Base-by-base conservation (phyloP, 2,888 invertebrate genomes). In the Meliscaeva auricollis region DNA sequence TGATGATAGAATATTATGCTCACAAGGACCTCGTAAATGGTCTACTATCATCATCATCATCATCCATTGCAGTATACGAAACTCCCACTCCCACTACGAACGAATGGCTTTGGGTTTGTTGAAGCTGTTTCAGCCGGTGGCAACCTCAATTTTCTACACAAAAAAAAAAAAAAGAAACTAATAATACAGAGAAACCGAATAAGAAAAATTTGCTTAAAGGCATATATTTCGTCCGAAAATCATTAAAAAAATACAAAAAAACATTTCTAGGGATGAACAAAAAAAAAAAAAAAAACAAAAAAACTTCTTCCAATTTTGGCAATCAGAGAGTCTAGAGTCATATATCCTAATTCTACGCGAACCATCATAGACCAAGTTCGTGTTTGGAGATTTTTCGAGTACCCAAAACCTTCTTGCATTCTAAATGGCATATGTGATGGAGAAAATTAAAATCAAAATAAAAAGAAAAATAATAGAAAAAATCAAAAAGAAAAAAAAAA, bases 141-240 rank as follows among this genome's bases (percentile, higher is more conserved):
- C 78, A 83, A 62, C 73, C 83, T 78, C 69, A 78, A 74, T 79
- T 68, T 72, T 74, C 66, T 58, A 56, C n/a, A n/a, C n/a, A 80
- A 79, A 64, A 74, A 32, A 48, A 35, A 56, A 56, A 58, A 32
- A 17, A 32, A 32, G 9, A 56, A 58, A 8, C 32, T 38, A 58
- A 58, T 35, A n/a, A 58, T 41, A 79, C 48, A 20, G 30, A 52
- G 50, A 17, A 26, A 50, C 73, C 50, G 76, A 85, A 85, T 81
- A 85, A 85, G 81, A 85, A 81, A 81, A 85, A 85, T 81, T 76
- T 77, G 85, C 85, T 85, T 85, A 81, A 85, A 85, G 85, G 85
- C 85, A 85, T 73, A 85, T 85, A 85, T 85, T 81, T 62, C 76
- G 81, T 76, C 81, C 54, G 35, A 74, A 79, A 79, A 81, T 76